Conservation (phyloP, 2,113 vertebrate genomes). For the Caranx ignobilis region DNA sequence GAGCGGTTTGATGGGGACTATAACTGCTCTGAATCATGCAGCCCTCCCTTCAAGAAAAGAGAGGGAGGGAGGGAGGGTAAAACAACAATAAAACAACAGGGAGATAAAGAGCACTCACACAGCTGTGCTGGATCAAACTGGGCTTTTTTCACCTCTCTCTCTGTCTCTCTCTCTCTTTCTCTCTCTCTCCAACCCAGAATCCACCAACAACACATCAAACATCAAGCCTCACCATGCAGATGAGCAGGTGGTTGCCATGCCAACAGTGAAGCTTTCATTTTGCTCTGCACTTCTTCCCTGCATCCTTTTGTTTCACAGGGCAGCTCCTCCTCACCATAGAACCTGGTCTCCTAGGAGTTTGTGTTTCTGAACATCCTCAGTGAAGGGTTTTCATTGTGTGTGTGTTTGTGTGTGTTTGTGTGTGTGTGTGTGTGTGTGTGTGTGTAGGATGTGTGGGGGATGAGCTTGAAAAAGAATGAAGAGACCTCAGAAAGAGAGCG, state of each 20-base stretch:
- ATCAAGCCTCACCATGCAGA: slow-evolving; percentile 53
- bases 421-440: slow-evolving; percentile 25
- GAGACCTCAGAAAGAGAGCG: slow-evolving; percentile 13
- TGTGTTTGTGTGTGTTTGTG: slow-evolving; percentile 7
- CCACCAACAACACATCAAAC: slow-evolving; percentile 56
- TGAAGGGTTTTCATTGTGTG: slow-evolving; percentile 1
- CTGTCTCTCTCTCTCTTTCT: slow-evolving; percentile 36
- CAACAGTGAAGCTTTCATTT: slow-evolving; percentile 74
- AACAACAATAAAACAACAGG: slow-evolving; percentile 47
- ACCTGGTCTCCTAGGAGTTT: slow-evolving; percentile 36
- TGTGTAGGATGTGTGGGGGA: slow-evolving; percentile 14
- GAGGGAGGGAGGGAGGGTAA: background rate
- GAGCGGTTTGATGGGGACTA: slow-evolving; percentile 4
- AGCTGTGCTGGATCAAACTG: slow-evolving; percentile 59
- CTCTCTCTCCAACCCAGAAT: slow-evolving; percentile 47
- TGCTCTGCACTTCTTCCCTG: slow-evolving; percentile 25
- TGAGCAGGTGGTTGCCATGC: slow-evolving; percentile 71
- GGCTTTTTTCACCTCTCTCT: slow-evolving; percentile 51
- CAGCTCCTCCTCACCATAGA: slow-evolving; percentile 35
- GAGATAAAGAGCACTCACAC: slow-evolving; percentile 42
- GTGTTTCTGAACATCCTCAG: slow-evolving; percentile 24
- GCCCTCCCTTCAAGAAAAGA: slow-evolving; percentile 6
- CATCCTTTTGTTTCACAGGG: slow-evolving; percentile 43
- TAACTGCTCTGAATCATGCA: slow-evolving; percentile 13
- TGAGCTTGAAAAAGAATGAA: slow-evolving; percentile 10